Percentiles rank a stretch among this genome's conserved stretches.
Evolutionary conservation across 2,113 vertebrate genomes (phyloP).

Genomic region (Psilopogon haemacephalus): DNA sequence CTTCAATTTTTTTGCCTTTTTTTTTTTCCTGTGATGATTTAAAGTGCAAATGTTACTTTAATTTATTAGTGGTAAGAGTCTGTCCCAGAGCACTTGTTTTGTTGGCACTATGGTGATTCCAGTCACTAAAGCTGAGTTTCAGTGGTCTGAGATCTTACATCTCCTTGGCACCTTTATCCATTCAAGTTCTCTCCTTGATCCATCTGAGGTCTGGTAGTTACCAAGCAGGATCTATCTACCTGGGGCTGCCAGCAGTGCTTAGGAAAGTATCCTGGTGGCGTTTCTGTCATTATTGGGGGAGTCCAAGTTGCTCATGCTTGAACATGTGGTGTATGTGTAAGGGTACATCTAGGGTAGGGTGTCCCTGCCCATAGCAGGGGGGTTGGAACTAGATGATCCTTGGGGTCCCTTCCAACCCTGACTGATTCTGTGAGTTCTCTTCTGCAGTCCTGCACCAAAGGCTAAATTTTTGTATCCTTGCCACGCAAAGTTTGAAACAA

Average conservation of each 20-base stretch:
- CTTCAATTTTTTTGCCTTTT: background rate
- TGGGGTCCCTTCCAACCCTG: too few species aligned
- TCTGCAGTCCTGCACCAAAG: background rate
- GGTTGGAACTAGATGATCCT: too few species aligned
- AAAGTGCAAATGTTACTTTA: background rate
- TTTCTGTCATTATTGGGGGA: background rate
- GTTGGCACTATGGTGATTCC: background rate
- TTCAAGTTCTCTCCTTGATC: background rate
- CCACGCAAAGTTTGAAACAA: background rate
- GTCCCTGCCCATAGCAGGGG: too few species aligned
- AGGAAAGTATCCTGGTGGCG: background rate
- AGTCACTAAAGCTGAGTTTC: background rate
- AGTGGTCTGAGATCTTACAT: rapidly evolving
- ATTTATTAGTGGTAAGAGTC: background rate
- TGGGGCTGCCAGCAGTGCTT: background rate
- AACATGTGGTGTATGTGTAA: rapidly evolving
- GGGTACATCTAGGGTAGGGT: too few species aligned
- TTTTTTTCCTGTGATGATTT: background rate
- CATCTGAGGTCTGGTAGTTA: background rate
- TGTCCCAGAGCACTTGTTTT: background rate
- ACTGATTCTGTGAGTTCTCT: too few species aligned
- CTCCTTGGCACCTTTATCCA: background rate
- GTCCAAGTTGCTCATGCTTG: rapidly evolving
- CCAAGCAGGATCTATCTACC: too few species aligned
- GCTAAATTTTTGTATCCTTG: background rate